phyloP scores from a whole-genome alignment of 1,140 invertebrate genomes.

The Nylanderia fulva region DNA sequence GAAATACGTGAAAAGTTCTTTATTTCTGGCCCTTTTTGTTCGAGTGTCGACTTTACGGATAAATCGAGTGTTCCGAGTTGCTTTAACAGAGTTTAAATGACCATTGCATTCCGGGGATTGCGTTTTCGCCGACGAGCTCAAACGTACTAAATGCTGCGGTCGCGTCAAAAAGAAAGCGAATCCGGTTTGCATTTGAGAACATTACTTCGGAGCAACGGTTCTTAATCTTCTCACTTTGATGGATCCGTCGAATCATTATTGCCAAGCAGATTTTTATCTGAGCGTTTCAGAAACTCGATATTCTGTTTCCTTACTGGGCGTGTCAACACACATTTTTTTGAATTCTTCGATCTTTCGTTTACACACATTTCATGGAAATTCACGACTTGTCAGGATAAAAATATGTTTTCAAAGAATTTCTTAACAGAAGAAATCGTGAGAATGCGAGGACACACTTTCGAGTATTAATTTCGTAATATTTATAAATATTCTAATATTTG shows the following conservation, averaged over 20 bases:
- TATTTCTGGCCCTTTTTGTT: background rate
- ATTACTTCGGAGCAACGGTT: slow-evolving; percentile 14
- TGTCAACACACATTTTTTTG: too few species aligned
- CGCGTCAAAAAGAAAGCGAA: slow-evolving; percentile 38
- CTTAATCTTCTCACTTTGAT: slow-evolving; percentile 13
- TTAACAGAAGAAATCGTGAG: background rate
- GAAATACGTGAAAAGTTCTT: background rate
- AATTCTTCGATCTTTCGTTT: background rate
- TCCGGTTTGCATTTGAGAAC: slow-evolving; percentile 28
- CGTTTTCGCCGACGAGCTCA: slow-evolving; percentile 4
- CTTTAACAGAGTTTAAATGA: slow-evolving; percentile 22
- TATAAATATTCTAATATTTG: background rate
- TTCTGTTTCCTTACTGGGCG: background rate
- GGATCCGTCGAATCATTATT: background rate
- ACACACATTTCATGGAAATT: background rate
- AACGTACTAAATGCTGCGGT: background rate
- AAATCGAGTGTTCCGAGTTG: background rate
- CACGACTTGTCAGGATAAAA: background rate
- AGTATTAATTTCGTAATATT: background rate
- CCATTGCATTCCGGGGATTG: slow-evolving; percentile 7
- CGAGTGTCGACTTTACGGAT: background rate
- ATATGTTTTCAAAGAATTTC: background rate
- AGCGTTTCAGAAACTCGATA: background rate
- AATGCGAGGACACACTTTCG: background rate
- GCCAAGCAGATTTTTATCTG: background rate